Conservation (phyloP, 2,888 invertebrate genomes). For the Tipula helvola region DNA sequence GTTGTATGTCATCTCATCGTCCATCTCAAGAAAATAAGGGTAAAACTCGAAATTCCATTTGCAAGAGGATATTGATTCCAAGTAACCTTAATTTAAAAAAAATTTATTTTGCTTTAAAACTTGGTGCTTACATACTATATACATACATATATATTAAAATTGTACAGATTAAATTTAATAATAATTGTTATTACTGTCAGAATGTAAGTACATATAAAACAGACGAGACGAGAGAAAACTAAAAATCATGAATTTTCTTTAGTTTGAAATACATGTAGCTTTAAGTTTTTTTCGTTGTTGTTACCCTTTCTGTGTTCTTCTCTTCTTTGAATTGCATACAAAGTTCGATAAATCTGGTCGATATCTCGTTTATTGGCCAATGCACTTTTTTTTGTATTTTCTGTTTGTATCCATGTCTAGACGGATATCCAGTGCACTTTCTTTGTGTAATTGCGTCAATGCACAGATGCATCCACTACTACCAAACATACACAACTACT, state of each 20-base stretch:
- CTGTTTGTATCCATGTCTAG: slow-evolving; percentile 9
- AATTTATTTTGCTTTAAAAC: not conserved
- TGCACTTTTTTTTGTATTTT: slow-evolving; percentile 6
- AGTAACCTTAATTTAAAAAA: not conserved
- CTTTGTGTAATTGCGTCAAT: slow-evolving; percentile 8
- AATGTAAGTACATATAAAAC: not conserved
- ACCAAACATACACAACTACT: not conserved
- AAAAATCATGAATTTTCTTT: not conserved
- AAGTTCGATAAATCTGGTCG: slow-evolving; percentile 5
- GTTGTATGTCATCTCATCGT: not conserved
- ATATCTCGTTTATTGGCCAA: slow-evolving; percentile 10
- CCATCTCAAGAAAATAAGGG: not conserved
- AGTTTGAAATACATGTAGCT: not conserved
- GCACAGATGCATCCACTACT: slow-evolving; percentile 7
- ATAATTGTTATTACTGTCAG: not conserved
- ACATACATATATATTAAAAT: not conserved
- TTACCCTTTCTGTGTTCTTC: not conserved
- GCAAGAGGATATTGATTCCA: not conserved
- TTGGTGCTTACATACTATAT: not conserved
- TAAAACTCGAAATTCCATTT: not conserved
- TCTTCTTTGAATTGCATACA: not conserved
- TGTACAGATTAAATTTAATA: not conserved
- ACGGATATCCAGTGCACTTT: slow-evolving; percentile 8
- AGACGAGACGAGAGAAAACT: not conserved
- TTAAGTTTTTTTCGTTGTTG: not conserved